Conservation (phyloP, 2,888 invertebrate genomes). For the Hirtodrosophila histrioides region DNA sequence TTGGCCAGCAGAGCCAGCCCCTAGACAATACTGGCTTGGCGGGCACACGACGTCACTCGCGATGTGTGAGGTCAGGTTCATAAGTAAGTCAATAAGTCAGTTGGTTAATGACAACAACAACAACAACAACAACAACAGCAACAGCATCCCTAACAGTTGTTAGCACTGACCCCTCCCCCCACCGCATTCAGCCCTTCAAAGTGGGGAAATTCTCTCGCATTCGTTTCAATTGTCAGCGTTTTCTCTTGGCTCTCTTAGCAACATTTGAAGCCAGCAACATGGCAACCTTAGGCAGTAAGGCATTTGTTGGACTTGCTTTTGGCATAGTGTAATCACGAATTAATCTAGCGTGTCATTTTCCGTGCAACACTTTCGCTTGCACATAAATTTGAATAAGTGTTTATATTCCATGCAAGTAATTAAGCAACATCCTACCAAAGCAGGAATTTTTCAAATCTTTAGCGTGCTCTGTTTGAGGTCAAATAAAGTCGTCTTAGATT, state of each 20-base stretch:
- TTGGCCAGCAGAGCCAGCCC: conserved; percentile 18
- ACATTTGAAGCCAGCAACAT: conserved; percentile 48
- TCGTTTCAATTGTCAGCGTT: conserved; percentile 42
- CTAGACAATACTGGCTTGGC: conserved; percentile 35
- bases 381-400: no score
- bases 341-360: no score
- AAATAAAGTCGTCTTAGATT: no score
- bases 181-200: conserved; percentile 1
- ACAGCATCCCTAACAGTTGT: conserved; percentile 19
- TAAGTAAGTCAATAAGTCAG: conserved; percentile 78
- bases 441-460: no score
- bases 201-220: conserved; percentile 61
- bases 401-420: no score
- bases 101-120: conserved; percentile 69
- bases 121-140: conserved; percentile 30
- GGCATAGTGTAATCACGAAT: no score
- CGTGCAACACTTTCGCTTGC: no score
- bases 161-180: neutral
- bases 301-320: no score
- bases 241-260: conserved; percentile 29
- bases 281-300: no score
- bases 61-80: conserved; percentile 76
- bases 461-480: no score
- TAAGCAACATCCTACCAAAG: no score
- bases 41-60: conserved; percentile 41